Conservation (phyloP, 2,113 vertebrate species). For the Aptenodytes forsteri region DNA sequence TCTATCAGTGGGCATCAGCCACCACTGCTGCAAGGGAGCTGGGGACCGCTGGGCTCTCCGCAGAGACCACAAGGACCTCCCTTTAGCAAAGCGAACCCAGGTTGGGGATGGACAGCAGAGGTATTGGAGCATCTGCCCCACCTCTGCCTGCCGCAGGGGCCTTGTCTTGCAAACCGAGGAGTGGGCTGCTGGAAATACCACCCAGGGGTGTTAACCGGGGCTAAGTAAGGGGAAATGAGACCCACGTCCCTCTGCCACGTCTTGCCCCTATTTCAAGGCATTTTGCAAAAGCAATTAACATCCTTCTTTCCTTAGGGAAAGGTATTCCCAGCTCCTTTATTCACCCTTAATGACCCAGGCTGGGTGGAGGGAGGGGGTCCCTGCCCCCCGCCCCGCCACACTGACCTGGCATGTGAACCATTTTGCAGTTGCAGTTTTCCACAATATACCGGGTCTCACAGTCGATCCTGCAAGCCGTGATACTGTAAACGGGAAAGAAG, state of each 20-base stretch:
- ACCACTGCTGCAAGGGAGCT: background rate
- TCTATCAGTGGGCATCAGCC: background rate
- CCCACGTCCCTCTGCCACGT: background rate
- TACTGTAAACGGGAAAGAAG: conserved; percentile 95
- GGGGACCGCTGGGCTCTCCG: background rate
- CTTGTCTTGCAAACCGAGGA: background rate
- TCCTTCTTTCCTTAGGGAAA: background rate
- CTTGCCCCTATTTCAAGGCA: background rate
- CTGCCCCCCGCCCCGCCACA: accelerated
- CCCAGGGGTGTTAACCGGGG: background rate
- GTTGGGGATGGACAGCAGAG: background rate
- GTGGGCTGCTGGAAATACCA: background rate
- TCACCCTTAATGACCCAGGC: background rate
- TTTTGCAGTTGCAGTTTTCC: conserved; percentile 98
- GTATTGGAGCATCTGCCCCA: background rate
- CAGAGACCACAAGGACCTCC: background rate
- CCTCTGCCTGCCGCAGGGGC: accelerated
- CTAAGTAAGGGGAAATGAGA: background rate
- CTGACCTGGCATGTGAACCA: conserved; percentile 98
- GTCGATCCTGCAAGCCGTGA: conserved; percentile 96
- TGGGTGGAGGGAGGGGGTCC: background rate
- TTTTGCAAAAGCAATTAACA: background rate
- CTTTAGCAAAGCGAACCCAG: background rate
- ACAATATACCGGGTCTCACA: conserved; percentile 98
- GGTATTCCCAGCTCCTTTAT: background rate